Evolutionary conservation across 2,888 invertebrate genomes (phyloP).

Genomic region (Pollenia griseotomentosa): DNA sequence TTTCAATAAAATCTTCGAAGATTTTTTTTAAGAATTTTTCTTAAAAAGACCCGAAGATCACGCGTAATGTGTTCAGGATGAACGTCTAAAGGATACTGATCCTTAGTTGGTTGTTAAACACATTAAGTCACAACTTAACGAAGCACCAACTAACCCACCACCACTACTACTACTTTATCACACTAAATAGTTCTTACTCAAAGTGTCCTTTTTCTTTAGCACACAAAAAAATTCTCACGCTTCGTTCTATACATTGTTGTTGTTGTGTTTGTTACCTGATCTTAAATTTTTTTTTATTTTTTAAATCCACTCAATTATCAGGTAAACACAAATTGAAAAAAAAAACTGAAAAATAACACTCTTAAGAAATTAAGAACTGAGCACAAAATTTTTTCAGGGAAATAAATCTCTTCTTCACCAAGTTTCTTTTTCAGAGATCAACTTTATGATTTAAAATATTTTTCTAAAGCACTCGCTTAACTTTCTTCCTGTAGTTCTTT

Average conservation of each 20-base stretch:
- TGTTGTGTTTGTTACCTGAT: constrained; percentile 47
- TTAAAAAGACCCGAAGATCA: constrained; percentile 49
- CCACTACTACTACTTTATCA: constrained; percentile 4
- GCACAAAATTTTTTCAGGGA: neutral
- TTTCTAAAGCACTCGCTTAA: neutral
- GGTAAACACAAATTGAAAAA: constrained; percentile 10
- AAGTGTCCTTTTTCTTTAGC: constrained; percentile 59
- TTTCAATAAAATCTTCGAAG: constrained; percentile 74
- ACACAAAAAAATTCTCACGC: constrained; percentile 51
- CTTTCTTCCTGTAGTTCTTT: constrained; percentile 37
- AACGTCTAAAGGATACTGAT: constrained; percentile 72
- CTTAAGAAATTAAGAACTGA: constrained; percentile 23
- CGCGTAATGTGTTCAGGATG: constrained; percentile 56
- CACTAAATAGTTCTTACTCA: constrained; percentile 8
- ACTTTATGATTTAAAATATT: neutral
- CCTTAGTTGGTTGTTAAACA: constrained; percentile 37
- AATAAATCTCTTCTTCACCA: no score
- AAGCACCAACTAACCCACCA: constrained; percentile 46
- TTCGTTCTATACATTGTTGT: constrained; percentile 1
- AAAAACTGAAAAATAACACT: neutral
- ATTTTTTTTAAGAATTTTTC: constrained; percentile 28
- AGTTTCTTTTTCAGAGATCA: constrained; percentile 41
- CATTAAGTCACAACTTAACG: constrained; percentile 58
- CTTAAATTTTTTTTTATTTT: neutral
- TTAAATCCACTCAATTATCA: constrained; percentile 46